phyloP scores from a whole-genome alignment of 2,113 vertebrate species.

The Corythaeola cristata region DNA sequence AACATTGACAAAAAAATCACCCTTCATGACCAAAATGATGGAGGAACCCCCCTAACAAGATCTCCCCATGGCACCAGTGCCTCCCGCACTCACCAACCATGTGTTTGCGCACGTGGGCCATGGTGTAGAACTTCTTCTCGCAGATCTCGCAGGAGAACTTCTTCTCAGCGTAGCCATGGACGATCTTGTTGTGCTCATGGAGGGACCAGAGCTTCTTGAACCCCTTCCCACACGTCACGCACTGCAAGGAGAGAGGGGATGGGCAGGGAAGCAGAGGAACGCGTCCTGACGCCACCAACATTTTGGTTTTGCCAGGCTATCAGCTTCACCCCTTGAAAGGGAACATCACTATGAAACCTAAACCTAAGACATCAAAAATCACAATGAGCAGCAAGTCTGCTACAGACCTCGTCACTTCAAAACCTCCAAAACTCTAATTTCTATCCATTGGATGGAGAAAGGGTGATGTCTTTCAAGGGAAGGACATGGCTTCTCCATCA shows the following conservation, averaged over 20 bases:
- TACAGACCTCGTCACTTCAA: not conserved
- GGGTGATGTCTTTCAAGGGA: not conserved
- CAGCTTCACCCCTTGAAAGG: not conserved
- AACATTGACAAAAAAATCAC: not conserved
- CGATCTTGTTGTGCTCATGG: constrained; percentile 93
- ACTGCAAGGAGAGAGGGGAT: constrained; percentile 73
- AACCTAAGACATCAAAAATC: not conserved
- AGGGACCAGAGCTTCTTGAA: constrained; percentile 97
- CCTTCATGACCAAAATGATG: not conserved
- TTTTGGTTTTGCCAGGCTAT: not conserved
- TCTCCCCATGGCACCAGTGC: fast-evolving
- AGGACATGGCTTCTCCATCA: not conserved
- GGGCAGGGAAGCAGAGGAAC: not conserved
- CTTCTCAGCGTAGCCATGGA: constrained; percentile 92
- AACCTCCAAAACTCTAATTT: not conserved
- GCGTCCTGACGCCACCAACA: not conserved
- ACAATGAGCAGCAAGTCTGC: not conserved
- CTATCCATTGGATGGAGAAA: not conserved
- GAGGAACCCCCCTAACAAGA: not conserved
- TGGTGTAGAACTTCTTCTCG: constrained; percentile 97
- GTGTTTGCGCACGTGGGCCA: constrained; percentile 97
- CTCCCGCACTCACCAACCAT: constrained; percentile 91
- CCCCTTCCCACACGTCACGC: constrained; percentile 90
- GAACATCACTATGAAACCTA: not conserved
- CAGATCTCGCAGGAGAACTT: constrained; percentile 96